Percentiles rank a stretch among this genome's conserved stretches.
These are phyloP conservation scores for Drosophila melanosoma DNA, from an alignment of 2,888 invertebrate genomes.

Conservation along the genomic window DNA sequence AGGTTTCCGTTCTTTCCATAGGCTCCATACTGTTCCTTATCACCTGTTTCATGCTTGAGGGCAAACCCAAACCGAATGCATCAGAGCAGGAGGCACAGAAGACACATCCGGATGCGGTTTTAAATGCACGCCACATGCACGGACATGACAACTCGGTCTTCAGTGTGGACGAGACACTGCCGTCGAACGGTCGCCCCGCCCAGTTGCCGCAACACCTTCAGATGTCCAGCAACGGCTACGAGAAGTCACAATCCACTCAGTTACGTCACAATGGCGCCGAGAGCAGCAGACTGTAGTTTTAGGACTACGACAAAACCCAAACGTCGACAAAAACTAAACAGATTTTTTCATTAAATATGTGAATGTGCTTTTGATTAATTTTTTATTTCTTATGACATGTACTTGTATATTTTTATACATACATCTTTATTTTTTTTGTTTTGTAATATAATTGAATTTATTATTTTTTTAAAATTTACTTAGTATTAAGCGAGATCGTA, in stretches of 20 bases:
- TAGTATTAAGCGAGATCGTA: slow-evolving; percentile 47
- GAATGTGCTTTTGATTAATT: slow-evolving; percentile 34
- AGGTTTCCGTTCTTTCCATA: slow-evolving; percentile 74
- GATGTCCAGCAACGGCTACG: slow-evolving; percentile 73
- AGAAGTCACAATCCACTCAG: slow-evolving; percentile 69
- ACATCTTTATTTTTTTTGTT: slow-evolving; percentile 5
- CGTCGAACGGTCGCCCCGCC: slow-evolving; percentile 78
- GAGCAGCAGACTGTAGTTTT: slow-evolving; percentile 83
- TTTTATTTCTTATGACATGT: slow-evolving; percentile 14
- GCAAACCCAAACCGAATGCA: slow-evolving; percentile 78
- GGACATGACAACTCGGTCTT: slow-evolving; percentile 85
- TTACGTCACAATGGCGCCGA: slow-evolving; percentile 76
- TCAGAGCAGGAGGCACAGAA: slow-evolving; percentile 56
- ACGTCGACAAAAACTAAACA: slow-evolving; percentile 9
- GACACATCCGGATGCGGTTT: slow-evolving; percentile 61
- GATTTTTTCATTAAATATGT: slow-evolving; percentile 28
- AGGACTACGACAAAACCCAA: slow-evolving; percentile 13
- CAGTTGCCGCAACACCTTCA: slow-evolving; percentile 81
- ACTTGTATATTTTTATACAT: not conserved
- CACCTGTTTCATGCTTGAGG: slow-evolving; percentile 93
- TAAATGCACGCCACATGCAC: slow-evolving; percentile 75
- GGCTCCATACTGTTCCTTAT: slow-evolving; percentile 93
- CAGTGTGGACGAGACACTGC: slow-evolving; percentile 81
- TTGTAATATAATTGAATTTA: slow-evolving; percentile 48
- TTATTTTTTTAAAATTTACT: slow-evolving; percentile 42